Conservation (phyloP, 2,113 vertebrate species). For the Macrotis lagotis region DNA sequence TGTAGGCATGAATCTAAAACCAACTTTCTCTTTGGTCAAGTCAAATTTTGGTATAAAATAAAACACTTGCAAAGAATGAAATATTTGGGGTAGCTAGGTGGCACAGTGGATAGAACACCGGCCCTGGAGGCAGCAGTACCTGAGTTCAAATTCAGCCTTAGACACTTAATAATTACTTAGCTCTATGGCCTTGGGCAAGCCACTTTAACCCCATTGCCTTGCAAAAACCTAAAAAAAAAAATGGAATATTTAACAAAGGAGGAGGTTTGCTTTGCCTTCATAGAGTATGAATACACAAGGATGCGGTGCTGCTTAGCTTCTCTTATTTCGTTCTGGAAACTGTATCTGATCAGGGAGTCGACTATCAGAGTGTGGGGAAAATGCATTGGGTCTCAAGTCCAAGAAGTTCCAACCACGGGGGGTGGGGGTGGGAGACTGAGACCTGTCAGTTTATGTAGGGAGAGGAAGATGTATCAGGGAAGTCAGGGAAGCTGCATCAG, state of each 20-base stretch:
- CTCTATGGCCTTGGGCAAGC: no score
- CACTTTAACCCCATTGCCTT: no score
- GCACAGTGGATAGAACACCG: no score
- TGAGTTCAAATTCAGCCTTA: no score
- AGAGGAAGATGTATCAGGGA: not conserved
- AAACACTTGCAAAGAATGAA: not conserved
- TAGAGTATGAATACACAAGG: not conserved
- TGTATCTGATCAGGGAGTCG: not conserved
- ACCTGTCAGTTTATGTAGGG: not conserved
- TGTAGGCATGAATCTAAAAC: not conserved
- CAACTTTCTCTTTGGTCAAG: not conserved
- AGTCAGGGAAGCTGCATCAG: not conserved
- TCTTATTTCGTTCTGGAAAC: not conserved
- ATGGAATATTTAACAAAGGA: not conserved
- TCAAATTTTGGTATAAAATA: not conserved
- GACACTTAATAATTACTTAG: no score
- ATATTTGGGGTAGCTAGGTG: no score
- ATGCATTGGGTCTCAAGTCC: not conserved
- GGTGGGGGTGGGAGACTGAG: accelerated
- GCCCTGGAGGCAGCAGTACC: no score
- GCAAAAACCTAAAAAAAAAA: no score
- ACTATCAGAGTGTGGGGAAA: not conserved
- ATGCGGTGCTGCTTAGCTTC: not conserved
- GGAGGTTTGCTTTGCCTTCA: not conserved
- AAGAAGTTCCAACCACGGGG: not conserved